Percentiles rank a stretch among this genome's conserved stretches.
phyloP scores from a whole-genome alignment of 1,140 invertebrate genomes.

The Papilio xuthus region DNA sequence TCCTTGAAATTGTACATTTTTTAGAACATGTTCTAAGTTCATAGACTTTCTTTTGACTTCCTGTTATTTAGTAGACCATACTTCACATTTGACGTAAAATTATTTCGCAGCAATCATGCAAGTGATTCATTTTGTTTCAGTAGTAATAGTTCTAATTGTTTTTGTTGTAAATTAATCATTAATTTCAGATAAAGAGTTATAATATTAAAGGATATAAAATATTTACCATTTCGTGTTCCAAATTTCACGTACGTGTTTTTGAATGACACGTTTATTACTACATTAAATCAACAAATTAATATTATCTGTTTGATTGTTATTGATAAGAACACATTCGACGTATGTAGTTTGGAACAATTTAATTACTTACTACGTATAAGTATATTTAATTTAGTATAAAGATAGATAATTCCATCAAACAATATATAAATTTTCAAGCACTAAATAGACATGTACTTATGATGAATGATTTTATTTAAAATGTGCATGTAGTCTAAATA shows the following conservation, averaged over 20 bases:
- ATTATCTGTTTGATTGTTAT: neutral
- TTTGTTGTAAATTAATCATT: neutral
- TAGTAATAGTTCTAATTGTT: neutral
- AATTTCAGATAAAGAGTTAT: neutral
- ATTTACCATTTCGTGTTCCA: slow-evolving; percentile 15
- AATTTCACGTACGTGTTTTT: slow-evolving; percentile 13
- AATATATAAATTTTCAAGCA: neutral
- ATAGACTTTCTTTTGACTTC: neutral
- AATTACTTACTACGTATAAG: neutral
- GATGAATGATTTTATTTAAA: neutral
- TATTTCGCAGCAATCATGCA: neutral
- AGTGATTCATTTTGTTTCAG: neutral
- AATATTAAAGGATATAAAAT: slow-evolving; percentile 6
- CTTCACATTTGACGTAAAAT: neutral
- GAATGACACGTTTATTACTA: slow-evolving; percentile 9
- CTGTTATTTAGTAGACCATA: neutral
- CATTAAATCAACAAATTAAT: neutral
- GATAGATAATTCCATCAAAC: neutral
- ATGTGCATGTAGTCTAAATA: neutral
- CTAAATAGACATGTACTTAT: neutral
- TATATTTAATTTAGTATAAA: neutral
- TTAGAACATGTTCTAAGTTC: neutral
- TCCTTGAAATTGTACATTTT: neutral
- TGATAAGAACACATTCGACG: neutral
- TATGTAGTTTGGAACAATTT: neutral